These are phyloP conservation scores for Dryadula phaetusa DNA, from an alignment of 2,888 invertebrate species.

Conservation along the genomic window DNA sequence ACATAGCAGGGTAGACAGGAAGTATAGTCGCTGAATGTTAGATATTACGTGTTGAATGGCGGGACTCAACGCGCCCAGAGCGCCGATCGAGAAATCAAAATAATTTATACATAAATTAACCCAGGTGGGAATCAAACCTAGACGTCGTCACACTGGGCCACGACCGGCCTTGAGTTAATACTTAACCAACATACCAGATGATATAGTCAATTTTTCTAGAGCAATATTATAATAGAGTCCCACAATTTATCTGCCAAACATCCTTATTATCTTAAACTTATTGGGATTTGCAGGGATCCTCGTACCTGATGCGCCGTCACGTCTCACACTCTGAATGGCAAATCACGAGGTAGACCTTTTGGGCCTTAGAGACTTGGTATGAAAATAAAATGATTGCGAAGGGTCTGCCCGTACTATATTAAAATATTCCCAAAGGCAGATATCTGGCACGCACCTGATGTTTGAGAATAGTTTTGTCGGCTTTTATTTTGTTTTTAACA, in stretches of 20 bases:
- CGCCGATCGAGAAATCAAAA: too few species aligned
- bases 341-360: constrained; percentile 81
- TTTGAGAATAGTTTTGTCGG: constrained; percentile 64
- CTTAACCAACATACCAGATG: too few species aligned
- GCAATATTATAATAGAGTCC: constrained; percentile 59
- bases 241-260: constrained; percentile 60
- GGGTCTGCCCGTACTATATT: constrained; percentile 73
- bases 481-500: constrained; percentile 66
- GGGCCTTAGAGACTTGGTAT: constrained; percentile 77
- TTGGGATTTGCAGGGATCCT: constrained; percentile 41
- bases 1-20: too few species aligned
- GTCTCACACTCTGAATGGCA: constrained; percentile 73
- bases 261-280: constrained; percentile 74
- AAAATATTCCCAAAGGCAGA: constrained; percentile 75
- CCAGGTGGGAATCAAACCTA: too few species aligned
- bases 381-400: constrained; percentile 83
- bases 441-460: constrained; percentile 71
- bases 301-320: constrained; percentile 52
- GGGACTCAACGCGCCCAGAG: too few species aligned
- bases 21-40: too few species aligned
- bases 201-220: background rate
- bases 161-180: too few species aligned
- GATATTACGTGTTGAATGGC: too few species aligned
- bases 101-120: too few species aligned
- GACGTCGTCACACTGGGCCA: too few species aligned